phyloP scores from a whole-genome alignment of 2,797 vertebrate genomes.

The Spinus olivaceus region DNA sequence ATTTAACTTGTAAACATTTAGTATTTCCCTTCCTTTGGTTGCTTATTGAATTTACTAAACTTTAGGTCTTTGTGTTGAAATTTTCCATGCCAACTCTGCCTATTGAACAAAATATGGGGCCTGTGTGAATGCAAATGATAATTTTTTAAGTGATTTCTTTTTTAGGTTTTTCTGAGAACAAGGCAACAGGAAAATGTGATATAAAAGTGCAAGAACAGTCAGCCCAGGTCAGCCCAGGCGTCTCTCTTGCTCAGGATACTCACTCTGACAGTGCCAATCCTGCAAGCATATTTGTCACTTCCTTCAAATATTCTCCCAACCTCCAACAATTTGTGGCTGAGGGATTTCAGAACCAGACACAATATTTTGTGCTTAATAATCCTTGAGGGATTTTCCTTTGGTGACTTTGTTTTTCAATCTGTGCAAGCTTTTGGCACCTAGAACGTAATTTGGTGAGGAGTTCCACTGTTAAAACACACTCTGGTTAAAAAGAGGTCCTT shows the following conservation, averaged over 20 bases:
- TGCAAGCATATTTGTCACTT: slow-evolving; percentile 22
- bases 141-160: neutral
- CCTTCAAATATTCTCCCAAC: neutral
- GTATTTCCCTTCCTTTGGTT: neutral
- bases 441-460: neutral
- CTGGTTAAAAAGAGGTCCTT: neutral
- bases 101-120: neutral
- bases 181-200: neutral
- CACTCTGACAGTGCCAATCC: neutral
- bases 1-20: neutral
- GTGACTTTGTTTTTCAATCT: slow-evolving; percentile 16
- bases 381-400: slow-evolving; percentile 37
- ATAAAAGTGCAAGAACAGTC: slow-evolving; percentile 25
- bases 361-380: slow-evolving; percentile 17
- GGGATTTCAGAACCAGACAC: slow-evolving; percentile 28
- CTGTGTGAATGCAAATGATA: neutral
- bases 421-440: neutral
- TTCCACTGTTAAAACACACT: neutral
- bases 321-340: slow-evolving; percentile 29
- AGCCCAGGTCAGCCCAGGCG: neutral
- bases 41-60: neutral
- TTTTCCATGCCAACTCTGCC: neutral
- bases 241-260: neutral
- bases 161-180: neutral
- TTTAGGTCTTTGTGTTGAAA: neutral